Percentiles rank a stretch among this genome's conserved stretches.
Evolutionary conservation across 2,888 invertebrate species (phyloP).

Genomic region (Geotrupes spiniger): DNA sequence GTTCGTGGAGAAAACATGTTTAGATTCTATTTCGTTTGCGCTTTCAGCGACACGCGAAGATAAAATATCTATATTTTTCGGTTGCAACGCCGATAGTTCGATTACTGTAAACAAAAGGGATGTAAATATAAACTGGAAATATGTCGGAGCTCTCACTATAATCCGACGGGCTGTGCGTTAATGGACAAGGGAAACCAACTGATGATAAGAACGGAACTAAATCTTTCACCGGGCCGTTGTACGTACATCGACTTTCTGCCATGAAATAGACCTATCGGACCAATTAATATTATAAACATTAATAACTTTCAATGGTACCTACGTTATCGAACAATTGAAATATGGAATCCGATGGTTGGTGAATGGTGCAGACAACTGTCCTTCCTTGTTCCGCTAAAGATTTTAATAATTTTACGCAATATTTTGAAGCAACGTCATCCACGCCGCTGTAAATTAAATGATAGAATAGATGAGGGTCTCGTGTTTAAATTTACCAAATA

Average conservation of each 20-base stretch:
- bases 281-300: not conserved
- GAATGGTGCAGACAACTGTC: slow-evolving; percentile 76
- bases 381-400: slow-evolving; percentile 68
- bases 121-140: not conserved
- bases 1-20: too few species aligned
- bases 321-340: slow-evolving; percentile 73
- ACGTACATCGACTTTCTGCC: slow-evolving; percentile 34
- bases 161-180: slow-evolving; percentile 74
- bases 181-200: slow-evolving; percentile 64
- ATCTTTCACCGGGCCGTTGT: slow-evolving; percentile 61
- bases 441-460: slow-evolving; percentile 58
- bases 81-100: not conserved
- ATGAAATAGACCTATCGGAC: slow-evolving; percentile 23
- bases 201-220: slow-evolving; percentile 64
- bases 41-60: not conserved
- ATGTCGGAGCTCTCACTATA: slow-evolving; percentile 44
- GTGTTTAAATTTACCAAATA: too few species aligned
- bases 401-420: slow-evolving; percentile 68
- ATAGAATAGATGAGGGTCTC: too few species aligned
- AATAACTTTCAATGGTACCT: slow-evolving; percentile 20
- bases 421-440: slow-evolving; percentile 71
- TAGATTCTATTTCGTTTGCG: too few species aligned
- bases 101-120: not conserved
- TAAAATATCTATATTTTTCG: not conserved
- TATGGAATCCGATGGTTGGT: slow-evolving; percentile 75